Conservation (phyloP, 2,797 vertebrate species). For the Sebastolobus alascanus region DNA sequence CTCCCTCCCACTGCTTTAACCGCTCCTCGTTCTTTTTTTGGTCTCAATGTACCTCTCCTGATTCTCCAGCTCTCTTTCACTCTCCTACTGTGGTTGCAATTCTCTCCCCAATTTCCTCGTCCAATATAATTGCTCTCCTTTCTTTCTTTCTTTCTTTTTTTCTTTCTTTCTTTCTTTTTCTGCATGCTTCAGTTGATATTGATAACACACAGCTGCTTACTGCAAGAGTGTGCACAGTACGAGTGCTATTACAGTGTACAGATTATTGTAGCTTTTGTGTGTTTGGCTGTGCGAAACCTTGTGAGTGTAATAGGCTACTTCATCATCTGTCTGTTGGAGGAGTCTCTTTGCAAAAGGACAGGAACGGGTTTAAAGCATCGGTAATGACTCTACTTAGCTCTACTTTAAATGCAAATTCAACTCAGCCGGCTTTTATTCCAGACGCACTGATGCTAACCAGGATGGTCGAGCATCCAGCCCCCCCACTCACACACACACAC, state of each 20-base stretch:
- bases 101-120: neutral
- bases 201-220: too few species aligned
- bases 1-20: conserved; percentile 73
- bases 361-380: conserved; percentile 18
- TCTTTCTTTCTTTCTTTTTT: neutral
- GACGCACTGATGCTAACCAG: conserved; percentile 22
- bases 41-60: conserved; percentile 18
- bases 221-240: too few species aligned
- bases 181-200: neutral
- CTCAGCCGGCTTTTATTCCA: conserved; percentile 37
- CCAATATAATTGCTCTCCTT: neutral
- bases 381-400: conserved; percentile 20
- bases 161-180: neutral
- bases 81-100: conserved; percentile 14
- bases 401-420: conserved; percentile 51
- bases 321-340: too few species aligned
- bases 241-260: too few species aligned
- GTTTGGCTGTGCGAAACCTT: too few species aligned
- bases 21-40: conserved; percentile 60
- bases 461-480: neutral
- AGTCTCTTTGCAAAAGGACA: conserved; percentile 36
- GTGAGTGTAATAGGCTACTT: too few species aligned
- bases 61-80: conserved; percentile 31
- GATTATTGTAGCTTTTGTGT: neutral
- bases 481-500: neutral